Base-by-base conservation (phyloP, 2,797 vertebrate genomes). In the Siniperca scherzeri region DNA sequence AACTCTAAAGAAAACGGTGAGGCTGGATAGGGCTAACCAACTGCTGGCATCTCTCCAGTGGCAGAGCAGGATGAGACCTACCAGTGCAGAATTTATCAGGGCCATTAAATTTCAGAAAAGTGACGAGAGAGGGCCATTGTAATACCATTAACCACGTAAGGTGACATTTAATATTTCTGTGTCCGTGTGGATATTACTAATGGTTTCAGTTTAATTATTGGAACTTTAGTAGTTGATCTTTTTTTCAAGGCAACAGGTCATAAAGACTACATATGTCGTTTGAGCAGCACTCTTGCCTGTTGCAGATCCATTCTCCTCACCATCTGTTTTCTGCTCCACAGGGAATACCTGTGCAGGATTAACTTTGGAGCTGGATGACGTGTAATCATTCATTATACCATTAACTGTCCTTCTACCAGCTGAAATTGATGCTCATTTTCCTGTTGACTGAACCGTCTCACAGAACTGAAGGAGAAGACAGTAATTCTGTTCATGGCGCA, bases 381-480 rank as follows among this genome's bases (percentile, higher is more conserved):
- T 90, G 91, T 93, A 95, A 96, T 95, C 95, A 94, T 91, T 96
- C 94, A 95, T 95, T 95, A 95, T 91, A 86, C 88, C 87, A 73
- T 92, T 95, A 94, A 95, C 93, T 93, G 94, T 95, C 94, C 93
- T 89, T 92, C 89, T 78, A 90, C 92, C 88, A 83, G 88, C 86
- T 89, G 80, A 91, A 94, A 95, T 92, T 93, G 94, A 94, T 91
- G 90, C 91, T 96, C 87, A 92, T 96, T 96, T 96, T 96, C 94
- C 91, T 92, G 94, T 94, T 95, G 95, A 95, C 86, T 95, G 94
- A 94, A 94, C 91, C 88, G 81, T 92, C 90, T 93, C 84, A 80
- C 82, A 85, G 81, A 87, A 89, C 71, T 70, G 64, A 78, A 81
- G 79, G 56, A 89, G 65, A 59, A 82, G 76, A 90, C 81, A 88